A percentile compares a stretch with the other conserved stretches of the same genome.
These are phyloP conservation scores for Apamea epomidion DNA, from an alignment of 2,888 invertebrate genomes.

Conservation along the genomic window DNA sequence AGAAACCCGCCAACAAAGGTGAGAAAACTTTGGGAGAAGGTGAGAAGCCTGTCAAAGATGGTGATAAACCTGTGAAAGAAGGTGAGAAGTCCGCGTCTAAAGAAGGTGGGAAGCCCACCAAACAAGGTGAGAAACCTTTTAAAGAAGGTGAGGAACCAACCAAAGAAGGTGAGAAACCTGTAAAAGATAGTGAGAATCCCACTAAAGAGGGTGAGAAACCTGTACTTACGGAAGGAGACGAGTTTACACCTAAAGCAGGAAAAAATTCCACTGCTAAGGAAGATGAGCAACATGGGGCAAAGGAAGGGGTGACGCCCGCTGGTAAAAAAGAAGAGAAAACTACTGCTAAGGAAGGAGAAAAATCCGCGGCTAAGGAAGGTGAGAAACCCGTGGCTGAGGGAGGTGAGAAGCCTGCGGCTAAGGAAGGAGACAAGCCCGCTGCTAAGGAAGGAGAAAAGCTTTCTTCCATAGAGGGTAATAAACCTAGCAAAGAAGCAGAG, in stretches of 20 bases:
- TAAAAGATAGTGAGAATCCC: background rate
- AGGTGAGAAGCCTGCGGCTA: background rate
- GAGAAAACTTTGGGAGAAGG: too few species aligned
- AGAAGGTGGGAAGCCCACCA: background rate
- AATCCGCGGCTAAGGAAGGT: background rate
- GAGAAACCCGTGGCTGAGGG: background rate
- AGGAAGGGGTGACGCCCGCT: accelerated
- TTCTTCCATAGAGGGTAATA: background rate
- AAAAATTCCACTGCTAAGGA: background rate
- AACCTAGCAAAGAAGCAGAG: conserved; percentile 28
- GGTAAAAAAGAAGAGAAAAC: background rate
- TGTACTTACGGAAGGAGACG: background rate
- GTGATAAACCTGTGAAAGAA: background rate
- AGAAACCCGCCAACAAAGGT: background rate
- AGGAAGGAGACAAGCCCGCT: background rate
- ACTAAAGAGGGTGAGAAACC: background rate
- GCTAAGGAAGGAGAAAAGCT: background rate
- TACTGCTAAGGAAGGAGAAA: background rate
- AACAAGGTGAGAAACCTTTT: conserved; percentile 26
- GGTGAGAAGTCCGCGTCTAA: background rate
- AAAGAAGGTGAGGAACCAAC: background rate
- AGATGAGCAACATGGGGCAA: background rate
- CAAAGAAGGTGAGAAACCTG: background rate
- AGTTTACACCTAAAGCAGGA: background rate
- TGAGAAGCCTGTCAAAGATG: background rate